These are phyloP conservation scores for Pseudopipra pipra DNA, from an alignment of 2,113 vertebrate genomes.

Conservation along the genomic window DNA sequence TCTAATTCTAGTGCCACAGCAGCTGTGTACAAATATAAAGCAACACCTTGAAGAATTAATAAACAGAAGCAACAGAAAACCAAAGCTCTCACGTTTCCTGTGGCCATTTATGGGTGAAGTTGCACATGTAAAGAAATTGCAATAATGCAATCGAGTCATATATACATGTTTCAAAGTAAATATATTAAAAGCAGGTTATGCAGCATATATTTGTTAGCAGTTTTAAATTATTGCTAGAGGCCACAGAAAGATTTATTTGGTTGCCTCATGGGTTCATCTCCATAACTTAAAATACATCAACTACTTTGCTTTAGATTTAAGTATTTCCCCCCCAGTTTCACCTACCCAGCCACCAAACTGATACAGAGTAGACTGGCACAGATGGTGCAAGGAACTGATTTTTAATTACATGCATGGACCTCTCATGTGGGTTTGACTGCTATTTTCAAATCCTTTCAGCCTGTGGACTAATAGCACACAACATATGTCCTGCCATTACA, in stretches of 20 bases:
- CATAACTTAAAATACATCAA: not conserved
- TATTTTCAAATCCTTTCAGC: not conserved
- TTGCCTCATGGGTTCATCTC: not conserved
- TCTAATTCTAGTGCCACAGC: not conserved
- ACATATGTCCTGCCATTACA: not conserved
- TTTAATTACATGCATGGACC: not conserved
- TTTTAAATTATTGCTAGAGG: not conserved
- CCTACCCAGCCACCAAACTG: not conserved
- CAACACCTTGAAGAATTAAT: not conserved
- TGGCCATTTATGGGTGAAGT: not conserved
- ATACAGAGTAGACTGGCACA: not conserved
- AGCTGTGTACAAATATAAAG: not conserved
- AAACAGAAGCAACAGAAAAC: not conserved
- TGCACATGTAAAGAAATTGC: not conserved
- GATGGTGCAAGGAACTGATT: not conserved
- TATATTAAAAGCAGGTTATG: not conserved
- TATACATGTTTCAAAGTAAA: not conserved
- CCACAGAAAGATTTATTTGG: not conserved
- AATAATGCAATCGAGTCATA: not conserved
- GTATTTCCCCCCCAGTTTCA: accelerated
- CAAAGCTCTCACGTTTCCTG: not conserved
- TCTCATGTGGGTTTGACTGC: no score
- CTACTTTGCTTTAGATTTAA: not conserved
- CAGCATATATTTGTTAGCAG: not conserved
- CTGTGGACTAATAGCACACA: not conserved